Evolutionary conservation across 2,797 vertebrate genomes (phyloP), one percentile per base, ranked within the genome.

Genomic region (Pangasius sanitwongsei): DNA sequence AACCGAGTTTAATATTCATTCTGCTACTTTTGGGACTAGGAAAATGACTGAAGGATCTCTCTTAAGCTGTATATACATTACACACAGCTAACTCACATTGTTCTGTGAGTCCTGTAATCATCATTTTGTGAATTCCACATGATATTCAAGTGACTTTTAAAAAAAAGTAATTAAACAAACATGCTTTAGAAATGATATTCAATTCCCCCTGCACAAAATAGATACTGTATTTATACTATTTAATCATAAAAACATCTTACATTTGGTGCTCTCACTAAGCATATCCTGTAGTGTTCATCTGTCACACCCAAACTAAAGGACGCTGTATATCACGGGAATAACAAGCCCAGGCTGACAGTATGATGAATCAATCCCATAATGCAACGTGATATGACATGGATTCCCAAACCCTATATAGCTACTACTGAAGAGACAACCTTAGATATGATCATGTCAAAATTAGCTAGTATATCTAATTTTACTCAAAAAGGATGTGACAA

Each of bases 301-400:
- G 75, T 78, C 75, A 78, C 48, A 74, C 70, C 20, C 70, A 41
- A 75, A 44, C 41, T 25, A 48, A 44, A 25, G 41, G 20, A 75
- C 23, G 28, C 13, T 83, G 59, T 18, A n/a, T 83, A 65, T n/a
- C 15, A 18, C 0, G 3, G n/a, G 83, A 85, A 69, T 20, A 23
- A 85, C 28, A 20, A 69, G 65, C n/a, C 48, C 65, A 34, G 23
- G 44, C 65, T 85, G 48, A 70, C 41, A 53, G 18, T 55, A 70
- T 70, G n/a, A 85, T 12, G 23, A 85, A 70, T 85, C 48, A 34
- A 85, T 85, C 48, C 65, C 48, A 70, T 85, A 23, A 85, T 55
- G 48, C 65, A 85, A 37, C 1, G 1, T 53, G n/a, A 37, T 70
- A 37, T 31, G 28, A 69, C 44, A 53, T 55, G 65, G 83, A 70